These are phyloP conservation scores for Chironex yamaguchii DNA, from an alignment of 30 jellyfish, hydroid and myxozoan species.

Conservation along the genomic window DNA sequence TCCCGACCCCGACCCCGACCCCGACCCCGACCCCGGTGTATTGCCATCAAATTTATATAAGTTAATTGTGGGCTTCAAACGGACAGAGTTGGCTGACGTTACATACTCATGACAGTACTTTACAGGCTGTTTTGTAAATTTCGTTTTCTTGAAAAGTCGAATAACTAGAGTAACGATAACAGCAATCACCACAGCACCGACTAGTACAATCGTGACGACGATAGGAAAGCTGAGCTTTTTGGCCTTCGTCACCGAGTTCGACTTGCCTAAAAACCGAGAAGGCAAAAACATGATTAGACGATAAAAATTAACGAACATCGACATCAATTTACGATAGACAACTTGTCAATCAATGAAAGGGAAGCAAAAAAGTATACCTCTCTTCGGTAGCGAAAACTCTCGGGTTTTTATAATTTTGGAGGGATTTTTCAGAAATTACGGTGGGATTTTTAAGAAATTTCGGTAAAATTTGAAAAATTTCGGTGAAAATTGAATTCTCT, in stretches of 20 bases:
- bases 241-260: background rate
- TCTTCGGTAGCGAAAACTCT: no score
- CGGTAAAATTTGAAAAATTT: no score
- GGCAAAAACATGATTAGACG: no score
- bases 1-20: background rate
- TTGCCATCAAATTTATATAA: background rate
- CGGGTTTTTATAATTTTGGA: no score
- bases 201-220: slow-evolving; percentile 86
- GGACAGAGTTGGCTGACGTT: background rate
- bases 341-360: no score
- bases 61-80: background rate
- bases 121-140: slow-evolving; percentile 32
- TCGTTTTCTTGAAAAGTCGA: slow-evolving; percentile 15
- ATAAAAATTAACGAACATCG: no score
- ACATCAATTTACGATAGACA: no score
- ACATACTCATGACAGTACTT: background rate
- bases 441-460: no score
- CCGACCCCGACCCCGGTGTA: background rate
- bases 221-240: slow-evolving; percentile 83
- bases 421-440: no score
- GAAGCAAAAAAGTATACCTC: no score
- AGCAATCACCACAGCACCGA: slow-evolving; percentile 73
- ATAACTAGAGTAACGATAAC: slow-evolving; percentile 55
- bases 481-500: no score
- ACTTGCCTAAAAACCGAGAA: background rate